These are phyloP conservation scores for Lathamus discolor DNA, from an alignment of 2,113 vertebrate species.

Conservation along the genomic window DNA sequence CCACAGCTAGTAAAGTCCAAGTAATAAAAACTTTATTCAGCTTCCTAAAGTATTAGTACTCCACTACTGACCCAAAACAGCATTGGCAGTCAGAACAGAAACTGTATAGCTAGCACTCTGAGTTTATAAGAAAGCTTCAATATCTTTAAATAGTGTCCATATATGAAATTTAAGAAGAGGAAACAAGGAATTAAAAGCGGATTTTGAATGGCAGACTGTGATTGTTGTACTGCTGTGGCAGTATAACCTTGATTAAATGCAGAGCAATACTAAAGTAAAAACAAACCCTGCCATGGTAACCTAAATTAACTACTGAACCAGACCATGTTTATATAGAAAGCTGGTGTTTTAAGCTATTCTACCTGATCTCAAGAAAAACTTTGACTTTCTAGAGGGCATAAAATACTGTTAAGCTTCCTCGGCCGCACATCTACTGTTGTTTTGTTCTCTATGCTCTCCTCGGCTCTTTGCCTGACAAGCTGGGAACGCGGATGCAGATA, in stretches of 20 bases:
- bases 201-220: slow-evolving; percentile 57
- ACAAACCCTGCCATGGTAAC: slow-evolving; percentile 58
- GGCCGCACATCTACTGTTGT: neutral
- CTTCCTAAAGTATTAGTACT: slow-evolving; percentile 37
- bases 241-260: slow-evolving; percentile 64
- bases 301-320: slow-evolving; percentile 48
- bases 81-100: slow-evolving; percentile 18
- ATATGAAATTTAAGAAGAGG: slow-evolving; percentile 66
- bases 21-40: slow-evolving; percentile 56
- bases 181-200: slow-evolving; percentile 65
- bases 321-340: slow-evolving; percentile 8
- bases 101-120: slow-evolving; percentile 34
- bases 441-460: neutral
- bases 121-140: slow-evolving; percentile 51
- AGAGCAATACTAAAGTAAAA: slow-evolving; percentile 62
- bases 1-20: slow-evolving; percentile 67
- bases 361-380: neutral
- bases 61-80: slow-evolving; percentile 43
- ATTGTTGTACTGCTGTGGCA: slow-evolving; percentile 43
- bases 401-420: neutral
- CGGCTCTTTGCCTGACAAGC: neutral
- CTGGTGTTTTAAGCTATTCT: neutral
- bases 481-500: neutral
- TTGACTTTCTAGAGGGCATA: slow-evolving; percentile 2
- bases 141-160: slow-evolving; percentile 32